Conservation (phyloP, 2,797 vertebrate genomes). For the Acipenser oxyrinchus region DNA sequence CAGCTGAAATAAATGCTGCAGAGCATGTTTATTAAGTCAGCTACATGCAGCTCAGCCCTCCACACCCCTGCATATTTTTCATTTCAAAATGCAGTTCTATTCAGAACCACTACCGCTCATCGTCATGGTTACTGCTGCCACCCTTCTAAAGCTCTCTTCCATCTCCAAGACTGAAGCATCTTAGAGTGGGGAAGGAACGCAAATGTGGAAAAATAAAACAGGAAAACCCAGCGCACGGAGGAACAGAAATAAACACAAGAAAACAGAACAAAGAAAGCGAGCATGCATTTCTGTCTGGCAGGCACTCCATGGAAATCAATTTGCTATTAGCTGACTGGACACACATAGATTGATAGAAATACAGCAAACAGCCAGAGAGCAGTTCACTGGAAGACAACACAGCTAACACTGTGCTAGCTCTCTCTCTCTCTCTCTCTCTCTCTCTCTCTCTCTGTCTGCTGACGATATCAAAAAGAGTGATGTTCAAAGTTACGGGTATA, state of each 20-base stretch:
- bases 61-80: too few species aligned
- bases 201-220: too few species aligned
- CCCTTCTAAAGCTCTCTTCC: neutral
- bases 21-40: too few species aligned
- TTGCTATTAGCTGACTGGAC: constrained; percentile 9
- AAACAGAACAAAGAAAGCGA: too few species aligned
- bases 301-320: constrained; percentile 17
- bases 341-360: neutral
- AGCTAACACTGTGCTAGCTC: neutral
- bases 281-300: neutral
- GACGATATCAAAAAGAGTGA: neutral
- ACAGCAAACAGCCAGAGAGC: too few species aligned
- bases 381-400: too few species aligned
- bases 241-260: too few species aligned
- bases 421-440: neutral
- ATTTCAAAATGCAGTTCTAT: too few species aligned
- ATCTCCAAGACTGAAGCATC: neutral
- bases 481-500: neutral
- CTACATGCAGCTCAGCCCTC: too few species aligned
- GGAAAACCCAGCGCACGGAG: too few species aligned
- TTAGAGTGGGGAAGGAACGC: too few species aligned
- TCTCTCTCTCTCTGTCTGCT: neutral
- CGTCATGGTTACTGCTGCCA: neutral
- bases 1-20: too few species aligned
- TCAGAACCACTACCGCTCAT: neutral